phyloP scores from a whole-genome alignment of 2,113 vertebrate genomes.

The Gnathonemus echidnorhynchus region DNA sequence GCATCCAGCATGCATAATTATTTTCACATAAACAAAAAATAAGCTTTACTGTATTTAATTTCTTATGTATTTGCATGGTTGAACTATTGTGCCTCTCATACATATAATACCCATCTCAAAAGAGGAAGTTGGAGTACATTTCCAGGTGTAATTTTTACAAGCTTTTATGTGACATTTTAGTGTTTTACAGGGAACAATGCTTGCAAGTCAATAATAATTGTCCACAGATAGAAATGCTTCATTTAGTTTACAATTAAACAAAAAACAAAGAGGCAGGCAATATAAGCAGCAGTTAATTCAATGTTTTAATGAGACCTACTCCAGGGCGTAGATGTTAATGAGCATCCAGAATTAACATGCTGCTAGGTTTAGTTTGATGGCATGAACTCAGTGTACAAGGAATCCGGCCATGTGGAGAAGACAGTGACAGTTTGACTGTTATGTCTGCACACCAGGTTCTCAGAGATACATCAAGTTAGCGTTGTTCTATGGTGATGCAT shows the following conservation, averaged over 20 bases:
- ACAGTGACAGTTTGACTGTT: neutral
- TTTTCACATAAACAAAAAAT: neutral
- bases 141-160: constrained; percentile 31
- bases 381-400: neutral
- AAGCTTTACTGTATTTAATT: neutral
- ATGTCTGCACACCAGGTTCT: no score
- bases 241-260: constrained; percentile 60
- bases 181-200: constrained; percentile 32
- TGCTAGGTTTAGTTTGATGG: neutral
- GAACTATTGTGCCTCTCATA: constrained; percentile 1
- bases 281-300: constrained; percentile 53
- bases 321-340: constrained; percentile 64
- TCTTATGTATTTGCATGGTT: constrained; percentile 10
- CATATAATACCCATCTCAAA: neutral
- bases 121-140: constrained; percentile 41
- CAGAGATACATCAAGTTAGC: neutral
- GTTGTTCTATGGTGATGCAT: neutral
- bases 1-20: neutral
- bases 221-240: constrained; percentile 52
- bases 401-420: neutral
- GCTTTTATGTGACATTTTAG: constrained; percentile 46
- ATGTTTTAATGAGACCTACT: constrained; percentile 60
- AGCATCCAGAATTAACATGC: constrained; percentile 40
- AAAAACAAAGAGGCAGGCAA: constrained; percentile 38
- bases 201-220: constrained; percentile 57